Percentiles rank a stretch among this genome's conserved stretches.
Evolutionary conservation across 2,797 vertebrate genomes (phyloP).

Genomic region (Halcyon leucocephala): DNA sequence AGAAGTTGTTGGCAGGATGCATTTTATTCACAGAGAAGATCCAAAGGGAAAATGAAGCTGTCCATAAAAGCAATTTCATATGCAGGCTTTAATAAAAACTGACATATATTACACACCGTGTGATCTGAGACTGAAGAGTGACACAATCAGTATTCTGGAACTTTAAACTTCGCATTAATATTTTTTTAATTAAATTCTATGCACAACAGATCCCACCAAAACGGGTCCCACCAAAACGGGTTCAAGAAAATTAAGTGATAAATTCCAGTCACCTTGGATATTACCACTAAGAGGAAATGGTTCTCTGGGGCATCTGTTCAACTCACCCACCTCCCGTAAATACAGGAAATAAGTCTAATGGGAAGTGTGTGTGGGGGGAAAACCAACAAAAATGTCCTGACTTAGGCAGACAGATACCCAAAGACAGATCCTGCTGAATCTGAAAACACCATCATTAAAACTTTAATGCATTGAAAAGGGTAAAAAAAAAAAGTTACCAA

Average conservation of each 20-base stretch:
- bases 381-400: background rate
- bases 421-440: background rate
- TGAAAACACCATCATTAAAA: background rate
- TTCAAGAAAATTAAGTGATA: background rate
- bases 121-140: background rate
- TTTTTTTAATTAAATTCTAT: background rate
- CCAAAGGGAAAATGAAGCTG: background rate
- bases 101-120: background rate
- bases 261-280: background rate
- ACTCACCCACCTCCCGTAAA: background rate
- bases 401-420: background rate
- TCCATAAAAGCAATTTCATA: background rate
- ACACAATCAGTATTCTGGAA: background rate
- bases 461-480: background rate
- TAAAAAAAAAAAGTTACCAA: background rate
- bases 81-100: background rate
- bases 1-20: background rate
- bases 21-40: background rate
- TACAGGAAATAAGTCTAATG: background rate
- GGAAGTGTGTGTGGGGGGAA: background rate
- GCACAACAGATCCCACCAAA: background rate
- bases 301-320: background rate
- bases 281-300: background rate
- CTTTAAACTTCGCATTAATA: background rate
- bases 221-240: accelerated